A percentile compares a stretch with the other conserved stretches of the same genome.
Evolutionary conservation across 1,140 invertebrate genomes (phyloP).

Genomic region (Procambarus virginalis): DNA sequence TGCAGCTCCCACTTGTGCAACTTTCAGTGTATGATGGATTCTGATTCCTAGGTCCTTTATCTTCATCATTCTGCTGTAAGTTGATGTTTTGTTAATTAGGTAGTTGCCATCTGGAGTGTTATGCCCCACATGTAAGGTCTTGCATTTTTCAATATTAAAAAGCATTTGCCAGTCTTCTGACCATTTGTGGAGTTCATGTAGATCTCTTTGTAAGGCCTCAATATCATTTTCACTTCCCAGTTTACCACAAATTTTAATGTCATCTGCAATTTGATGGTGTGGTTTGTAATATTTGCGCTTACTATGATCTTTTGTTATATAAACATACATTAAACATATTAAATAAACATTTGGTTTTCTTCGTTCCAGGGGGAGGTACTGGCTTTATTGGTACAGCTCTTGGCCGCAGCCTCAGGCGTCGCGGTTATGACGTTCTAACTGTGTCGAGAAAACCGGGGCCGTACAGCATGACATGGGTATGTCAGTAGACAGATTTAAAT

Average conservation of each 20-base stretch:
- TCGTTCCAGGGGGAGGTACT: conserved; percentile 84
- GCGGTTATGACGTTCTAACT: conserved; percentile 83
- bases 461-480: conserved; percentile 86
- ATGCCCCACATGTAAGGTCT: too few species aligned
- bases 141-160: too few species aligned
- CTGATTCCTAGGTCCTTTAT: background rate
- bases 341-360: background rate
- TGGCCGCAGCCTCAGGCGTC: conserved; percentile 78
- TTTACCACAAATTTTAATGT: too few species aligned
- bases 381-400: conserved; percentile 90
- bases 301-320: background rate
- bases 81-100: background rate
- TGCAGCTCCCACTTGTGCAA: too few species aligned
- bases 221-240: too few species aligned
- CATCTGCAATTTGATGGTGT: too few species aligned
- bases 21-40: too few species aligned
- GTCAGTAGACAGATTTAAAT: conserved; percentile 6
- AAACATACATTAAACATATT: background rate
- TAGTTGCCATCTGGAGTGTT: background rate
- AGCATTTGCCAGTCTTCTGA: too few species aligned
- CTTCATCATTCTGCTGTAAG: background rate
- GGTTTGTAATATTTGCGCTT: too few species aligned
- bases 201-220: too few species aligned
- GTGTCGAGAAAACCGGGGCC: conserved; percentile 87
- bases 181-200: too few species aligned